Conservation (phyloP, 53 echinoderm and acorn worm genomes). For the Mesocentrotus franciscanus region DNA sequence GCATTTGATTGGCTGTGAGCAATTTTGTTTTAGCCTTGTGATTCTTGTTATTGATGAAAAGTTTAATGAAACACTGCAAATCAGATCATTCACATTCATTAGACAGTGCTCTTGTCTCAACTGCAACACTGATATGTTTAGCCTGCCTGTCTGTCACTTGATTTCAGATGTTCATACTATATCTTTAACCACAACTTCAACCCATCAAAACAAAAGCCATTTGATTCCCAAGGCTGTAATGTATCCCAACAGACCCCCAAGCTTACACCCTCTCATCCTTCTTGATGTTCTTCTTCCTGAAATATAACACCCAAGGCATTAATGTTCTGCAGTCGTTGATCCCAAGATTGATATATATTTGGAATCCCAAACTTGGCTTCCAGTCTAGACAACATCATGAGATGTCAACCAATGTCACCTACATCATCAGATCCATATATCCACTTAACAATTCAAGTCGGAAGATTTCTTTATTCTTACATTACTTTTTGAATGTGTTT, state of each 20-base stretch:
- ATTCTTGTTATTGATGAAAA: too few species aligned
- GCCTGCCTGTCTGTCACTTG: not conserved
- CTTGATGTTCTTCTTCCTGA: not conserved
- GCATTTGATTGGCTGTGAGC: too few species aligned
- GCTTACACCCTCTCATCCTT: not conserved
- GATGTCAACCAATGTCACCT: not conserved
- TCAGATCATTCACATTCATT: too few species aligned
- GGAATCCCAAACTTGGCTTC: not conserved
- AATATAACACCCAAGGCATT: constrained; percentile 14
- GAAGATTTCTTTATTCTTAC: too few species aligned
- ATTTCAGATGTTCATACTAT: not conserved
- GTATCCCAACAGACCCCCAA: not conserved
- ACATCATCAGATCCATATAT: not conserved
- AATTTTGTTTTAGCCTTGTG: too few species aligned
- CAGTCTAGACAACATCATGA: constrained; percentile 23
- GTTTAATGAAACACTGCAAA: too few species aligned
- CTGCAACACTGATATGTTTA: too few species aligned
- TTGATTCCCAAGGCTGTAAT: not conserved
- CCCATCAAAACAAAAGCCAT: constrained; percentile 39
- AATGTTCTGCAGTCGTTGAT: not conserved
- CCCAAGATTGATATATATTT: constrained; percentile 5
- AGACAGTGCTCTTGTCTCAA: too few species aligned
- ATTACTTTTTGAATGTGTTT: too few species aligned
- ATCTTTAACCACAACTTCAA: not conserved
- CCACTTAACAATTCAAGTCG: too few species aligned